phyloP scores from a whole-genome alignment of 2,888 invertebrate genomes.

The Thumatha senex region DNA sequence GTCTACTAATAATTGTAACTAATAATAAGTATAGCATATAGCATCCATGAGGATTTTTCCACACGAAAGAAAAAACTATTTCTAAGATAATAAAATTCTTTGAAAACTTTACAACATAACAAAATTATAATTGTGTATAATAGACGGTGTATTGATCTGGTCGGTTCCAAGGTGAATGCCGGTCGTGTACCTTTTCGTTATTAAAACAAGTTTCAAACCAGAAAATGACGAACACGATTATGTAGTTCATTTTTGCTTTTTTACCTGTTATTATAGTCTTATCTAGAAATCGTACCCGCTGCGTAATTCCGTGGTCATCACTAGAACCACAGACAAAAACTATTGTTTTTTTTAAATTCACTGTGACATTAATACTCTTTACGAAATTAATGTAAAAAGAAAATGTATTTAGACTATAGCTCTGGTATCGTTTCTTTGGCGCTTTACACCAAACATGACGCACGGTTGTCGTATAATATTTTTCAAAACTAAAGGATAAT shows the following conservation, averaged over 20 bases:
- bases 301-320: neutral
- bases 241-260: neutral
- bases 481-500: no score
- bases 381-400: no score
- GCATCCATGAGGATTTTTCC: no score
- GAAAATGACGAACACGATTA: constrained; percentile 19
- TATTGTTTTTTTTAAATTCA: neutral
- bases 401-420: no score
- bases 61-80: no score
- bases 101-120: constrained; percentile 15
- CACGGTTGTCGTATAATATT: no score
- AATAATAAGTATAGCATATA: no score
- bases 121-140: constrained; percentile 27
- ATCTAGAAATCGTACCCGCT: neutral
- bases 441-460: no score
- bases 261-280: neutral
- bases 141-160: constrained; percentile 23
- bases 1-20: no score
- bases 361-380: no score
- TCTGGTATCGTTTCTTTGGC: no score
- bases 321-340: neutral
- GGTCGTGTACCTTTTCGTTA: constrained; percentile 36
- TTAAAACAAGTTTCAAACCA: constrained; percentile 26
- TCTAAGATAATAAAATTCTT: constrained; percentile 3
- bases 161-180: constrained; percentile 27